A percentile compares a stretch with the other conserved stretches of the same genome.
phyloP scores from a whole-genome alignment of 2,797 vertebrate species.

The Alcedo quadribrachys region DNA sequence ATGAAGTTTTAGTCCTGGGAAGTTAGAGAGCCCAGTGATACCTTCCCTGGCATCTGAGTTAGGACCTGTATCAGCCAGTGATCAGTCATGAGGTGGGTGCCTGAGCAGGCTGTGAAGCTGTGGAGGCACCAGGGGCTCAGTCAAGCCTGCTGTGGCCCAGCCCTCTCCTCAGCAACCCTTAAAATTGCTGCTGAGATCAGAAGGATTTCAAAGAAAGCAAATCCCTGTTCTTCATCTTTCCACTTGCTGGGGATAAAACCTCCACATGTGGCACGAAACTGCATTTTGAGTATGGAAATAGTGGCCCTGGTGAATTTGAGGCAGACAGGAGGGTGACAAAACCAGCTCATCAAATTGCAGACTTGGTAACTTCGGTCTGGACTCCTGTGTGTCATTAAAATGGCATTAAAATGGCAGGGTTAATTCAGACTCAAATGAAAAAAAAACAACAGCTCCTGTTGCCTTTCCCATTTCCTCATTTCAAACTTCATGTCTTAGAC shows the following conservation, averaged over 20 bases:
- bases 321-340: neutral
- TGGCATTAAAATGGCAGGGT: neutral
- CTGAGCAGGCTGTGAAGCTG: neutral
- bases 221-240: neutral
- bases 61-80: neutral
- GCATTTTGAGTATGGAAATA: neutral
- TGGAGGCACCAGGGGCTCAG: neutral
- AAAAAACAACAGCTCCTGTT: neutral
- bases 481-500: neutral
- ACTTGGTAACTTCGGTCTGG: neutral
- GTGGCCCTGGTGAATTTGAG: neutral
- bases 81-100: neutral
- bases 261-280: neutral
- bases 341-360: neutral
- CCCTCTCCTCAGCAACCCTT: neutral
- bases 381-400: neutral
- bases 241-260: neutral
- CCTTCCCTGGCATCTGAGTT: neutral
- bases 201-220: neutral
- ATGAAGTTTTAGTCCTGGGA: neutral
- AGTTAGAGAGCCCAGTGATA: neutral
- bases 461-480: neutral
- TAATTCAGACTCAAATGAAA: neutral
- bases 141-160: neutral
- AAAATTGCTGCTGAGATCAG: neutral